Base-by-base conservation (phyloP, 2,888 invertebrate species). In the Ochropleura leucogaster region DNA sequence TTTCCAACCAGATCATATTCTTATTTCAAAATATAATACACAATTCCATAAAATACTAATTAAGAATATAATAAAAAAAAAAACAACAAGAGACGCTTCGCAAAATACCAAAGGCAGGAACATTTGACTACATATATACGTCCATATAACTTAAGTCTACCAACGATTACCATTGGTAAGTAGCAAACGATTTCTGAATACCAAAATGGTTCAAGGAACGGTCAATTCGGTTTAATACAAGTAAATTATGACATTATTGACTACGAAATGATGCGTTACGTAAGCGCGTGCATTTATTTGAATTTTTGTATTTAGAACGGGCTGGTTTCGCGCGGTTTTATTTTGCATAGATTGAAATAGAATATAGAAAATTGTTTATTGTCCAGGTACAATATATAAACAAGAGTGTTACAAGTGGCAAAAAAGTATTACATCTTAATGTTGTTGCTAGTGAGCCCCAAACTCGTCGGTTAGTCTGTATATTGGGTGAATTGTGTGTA, bases 141-240 rank as follows among this genome's bases (percentile, higher is more conserved):
- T 51, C 55, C 55, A 47, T 75, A 74, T 69, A 60, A 49, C 68
- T 59, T 63, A 47, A 66, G 77, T 71, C 74, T 69, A 73, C 20
- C 60, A 46, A 57, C 63, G 53, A 86, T 86, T 85, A 81, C 80
- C 74, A 85, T 77, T 83, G 84, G 80, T 86, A 89, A 90, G 82
- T 80, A 88, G 84, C 51, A 20, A 69, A 74, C 79, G 74, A 51
- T 72, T 84, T 69, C 74, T 85, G 89, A 86, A 90, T 90, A 85
- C 63, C 78, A 90, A 89, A 73, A 72, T 72, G 88, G 93, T 92
- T 93, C 92, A 92, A 91, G 84, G 89, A 93, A 92, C 92, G 91
- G 92, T 87, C 91, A 92, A 81, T 87, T 90, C 85, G 82, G 90
- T 89, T 91, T 92, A 89, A 91, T 89, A 89, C 86, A 89, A 86